Evolutionary conservation across 2,113 vertebrate species (phyloP).

Genomic region (Gallinago media): DNA sequence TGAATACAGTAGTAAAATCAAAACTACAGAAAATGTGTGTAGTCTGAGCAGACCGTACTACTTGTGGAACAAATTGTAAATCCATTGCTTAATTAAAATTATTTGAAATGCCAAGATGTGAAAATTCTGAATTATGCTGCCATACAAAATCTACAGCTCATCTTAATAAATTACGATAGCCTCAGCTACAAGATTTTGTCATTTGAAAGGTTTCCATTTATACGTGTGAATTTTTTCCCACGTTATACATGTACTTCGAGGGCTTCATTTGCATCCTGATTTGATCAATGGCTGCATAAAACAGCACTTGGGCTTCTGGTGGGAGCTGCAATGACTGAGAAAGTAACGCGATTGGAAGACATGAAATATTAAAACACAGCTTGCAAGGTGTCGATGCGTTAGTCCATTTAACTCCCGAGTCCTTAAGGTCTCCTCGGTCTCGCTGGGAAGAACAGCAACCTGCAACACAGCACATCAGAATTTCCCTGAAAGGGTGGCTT

Average conservation of each 20-base stretch:
- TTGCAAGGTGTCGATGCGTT: rapidly evolving
- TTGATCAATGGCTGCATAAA: not conserved
- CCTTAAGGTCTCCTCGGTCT: not conserved
- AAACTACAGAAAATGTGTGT: slow-evolving; percentile 24
- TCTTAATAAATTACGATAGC: not conserved
- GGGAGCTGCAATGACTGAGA: not conserved
- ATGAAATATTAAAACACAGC: not conserved
- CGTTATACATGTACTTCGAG: not conserved
- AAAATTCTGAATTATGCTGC: slow-evolving; percentile 23
- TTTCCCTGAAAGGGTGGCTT: not conserved
- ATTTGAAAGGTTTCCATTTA: not conserved
- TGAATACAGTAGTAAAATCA: slow-evolving; percentile 43
- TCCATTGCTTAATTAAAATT: slow-evolving; percentile 46
- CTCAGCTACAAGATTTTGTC: not conserved
- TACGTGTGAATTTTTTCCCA: not conserved
- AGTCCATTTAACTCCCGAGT: not conserved
- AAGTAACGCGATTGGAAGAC: not conserved
- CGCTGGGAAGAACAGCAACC: not conserved
- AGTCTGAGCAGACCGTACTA: slow-evolving; percentile 24
- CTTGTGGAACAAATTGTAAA: slow-evolving; percentile 56
- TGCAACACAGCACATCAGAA: rapidly evolving
- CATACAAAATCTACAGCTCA: not conserved
- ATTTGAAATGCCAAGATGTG: slow-evolving; percentile 37
- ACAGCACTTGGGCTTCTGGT: not conserved
- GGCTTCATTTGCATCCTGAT: not conserved